phyloP scores from a whole-genome alignment of 2,113 vertebrate species.

The Ictalurus punctatus region DNA sequence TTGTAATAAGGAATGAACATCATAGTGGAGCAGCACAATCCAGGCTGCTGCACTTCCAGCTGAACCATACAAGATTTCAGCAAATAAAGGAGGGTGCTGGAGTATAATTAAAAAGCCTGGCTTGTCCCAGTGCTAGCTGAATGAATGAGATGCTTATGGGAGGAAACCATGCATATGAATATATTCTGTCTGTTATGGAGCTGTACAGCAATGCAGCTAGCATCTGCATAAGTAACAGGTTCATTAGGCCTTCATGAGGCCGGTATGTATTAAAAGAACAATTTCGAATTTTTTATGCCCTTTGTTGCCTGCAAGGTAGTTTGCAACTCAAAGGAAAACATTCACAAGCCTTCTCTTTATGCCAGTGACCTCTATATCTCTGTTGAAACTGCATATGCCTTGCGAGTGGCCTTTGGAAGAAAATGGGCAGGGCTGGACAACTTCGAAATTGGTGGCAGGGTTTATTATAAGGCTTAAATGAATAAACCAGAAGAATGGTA shows the following conservation, averaged over 20 bases:
- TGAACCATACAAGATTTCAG: conserved; percentile 24
- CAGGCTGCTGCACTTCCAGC: conserved; percentile 42
- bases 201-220: not conserved
- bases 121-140: not conserved
- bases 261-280: not conserved
- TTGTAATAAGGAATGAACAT: conserved; percentile 55
- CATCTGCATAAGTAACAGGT: not conserved
- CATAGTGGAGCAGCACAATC: conserved; percentile 47
- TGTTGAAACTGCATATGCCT: not conserved
- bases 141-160: not conserved
- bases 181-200: not conserved
- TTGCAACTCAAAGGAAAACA: not conserved
- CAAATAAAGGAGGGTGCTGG: conserved; percentile 20
- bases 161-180: not conserved
- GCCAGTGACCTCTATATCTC: not conserved
- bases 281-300: not conserved
- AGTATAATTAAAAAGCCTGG: conserved; percentile 26
- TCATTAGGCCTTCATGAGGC: not conserved
- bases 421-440: not conserved
- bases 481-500: not conserved
- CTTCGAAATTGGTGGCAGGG: not conserved
- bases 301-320: not conserved
- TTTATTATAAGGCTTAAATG: not conserved
- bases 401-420: not conserved
- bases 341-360: not conserved